Percentiles rank a stretch among this genome's conserved stretches.
Evolutionary conservation across 2,888 invertebrate species (phyloP).

Genomic region (Brachyopa scutellaris): DNA sequence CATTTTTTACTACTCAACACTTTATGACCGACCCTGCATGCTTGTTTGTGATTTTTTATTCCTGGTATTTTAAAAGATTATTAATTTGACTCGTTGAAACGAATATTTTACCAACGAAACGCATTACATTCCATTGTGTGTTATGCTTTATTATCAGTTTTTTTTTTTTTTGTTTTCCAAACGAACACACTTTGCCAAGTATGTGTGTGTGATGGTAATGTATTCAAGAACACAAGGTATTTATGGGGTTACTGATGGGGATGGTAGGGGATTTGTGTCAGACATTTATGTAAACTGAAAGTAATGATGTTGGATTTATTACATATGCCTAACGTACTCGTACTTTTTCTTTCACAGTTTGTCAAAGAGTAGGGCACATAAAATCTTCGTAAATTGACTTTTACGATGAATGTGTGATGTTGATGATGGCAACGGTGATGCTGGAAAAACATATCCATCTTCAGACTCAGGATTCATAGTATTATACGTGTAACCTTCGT

Average conservation of each 20-base stretch:
- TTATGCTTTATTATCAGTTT: not conserved
- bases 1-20: not conserved
- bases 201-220: no score
- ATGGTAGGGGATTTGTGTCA: constrained; percentile 39
- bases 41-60: no score
- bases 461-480: constrained; percentile 20
- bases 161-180: not conserved
- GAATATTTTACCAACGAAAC: not conserved
- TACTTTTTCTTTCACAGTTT: not conserved
- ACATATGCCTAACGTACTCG: constrained; percentile 11
- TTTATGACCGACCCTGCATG: constrained; percentile 5
- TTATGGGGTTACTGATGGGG: no score
- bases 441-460: not conserved
- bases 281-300: constrained; percentile 51
- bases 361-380: not conserved
- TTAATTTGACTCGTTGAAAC: constrained; percentile 11
- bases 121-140: not conserved
- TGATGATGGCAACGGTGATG: not conserved
- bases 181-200: not conserved
- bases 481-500: not conserved
- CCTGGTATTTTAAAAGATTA: no score
- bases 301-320: constrained; percentile 47
- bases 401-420: constrained; percentile 32
- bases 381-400: constrained; percentile 41
- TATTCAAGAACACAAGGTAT: constrained; percentile 8